Evolutionary conservation across 2,888 invertebrate genomes (phyloP), one percentile per base, ranked within the genome.

Genomic region (Xiphydria camelus): DNA sequence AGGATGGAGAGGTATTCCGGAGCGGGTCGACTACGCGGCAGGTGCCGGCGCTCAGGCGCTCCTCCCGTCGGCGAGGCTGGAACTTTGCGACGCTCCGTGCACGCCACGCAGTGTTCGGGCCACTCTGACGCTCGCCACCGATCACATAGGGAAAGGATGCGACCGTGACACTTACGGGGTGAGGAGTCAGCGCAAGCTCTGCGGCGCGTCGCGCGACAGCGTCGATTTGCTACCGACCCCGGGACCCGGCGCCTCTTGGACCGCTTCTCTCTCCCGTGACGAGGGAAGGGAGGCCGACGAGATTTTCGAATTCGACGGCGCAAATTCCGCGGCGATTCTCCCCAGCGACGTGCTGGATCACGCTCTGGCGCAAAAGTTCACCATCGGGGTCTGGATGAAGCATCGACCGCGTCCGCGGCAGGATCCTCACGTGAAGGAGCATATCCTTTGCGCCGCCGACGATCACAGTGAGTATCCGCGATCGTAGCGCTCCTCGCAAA

Each of bases 401-500:
- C 98, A 98, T 78, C 89, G 89, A 29, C 85, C 87, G 9, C 83
- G 87, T 29, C 82, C 85, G 0, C 85, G 86, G 60, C 83, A 85
- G 57, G 93, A 94, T 76, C 91, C 93, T 63, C 94, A 93, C 70
- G 81, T 87, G 56, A 99, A 99, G 78, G 98, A 99, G 71, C 97
- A 98, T 69, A 88, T 99, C 62, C 79, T 99, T 33, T 99, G 99
- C 76, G 91, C 92, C 65, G 94, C 97, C 18, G 99, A 99, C 77
- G 95, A 97, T 71, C 95, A 96, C 74, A 94, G 95, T 94, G 66
- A 84, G 89, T 82, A 23, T 37, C n/a, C n/a, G n/a, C n/a, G n/a
- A n/a, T n/a, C n/a, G n/a, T n/a, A n/a, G n/a, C n/a, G n/a, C n/a
- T n/a, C n/a, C n/a, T n/a, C n/a, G n/a, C n/a, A n/a, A n/a, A 14